Evolutionary conservation across 2,888 invertebrate species (phyloP).

Genomic region (Spisula solida): DNA sequence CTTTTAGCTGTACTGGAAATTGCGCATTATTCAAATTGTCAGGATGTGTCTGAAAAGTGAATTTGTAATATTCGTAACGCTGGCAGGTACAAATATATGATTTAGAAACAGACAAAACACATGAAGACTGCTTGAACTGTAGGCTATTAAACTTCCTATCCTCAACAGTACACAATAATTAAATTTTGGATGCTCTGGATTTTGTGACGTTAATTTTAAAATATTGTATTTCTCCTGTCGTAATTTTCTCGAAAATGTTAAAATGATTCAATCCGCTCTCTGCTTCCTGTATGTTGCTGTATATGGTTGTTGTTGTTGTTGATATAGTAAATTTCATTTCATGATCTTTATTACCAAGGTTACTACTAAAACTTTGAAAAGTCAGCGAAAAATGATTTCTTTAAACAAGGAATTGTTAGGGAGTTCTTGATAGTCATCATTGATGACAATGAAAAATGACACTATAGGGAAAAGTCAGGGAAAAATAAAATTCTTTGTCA

Average conservation of each 20-base stretch:
- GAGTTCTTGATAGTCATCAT: no score
- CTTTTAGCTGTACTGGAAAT: constrained; percentile 15
- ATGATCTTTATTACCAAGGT: no score
- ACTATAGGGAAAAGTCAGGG: no score
- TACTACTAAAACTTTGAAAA: no score
- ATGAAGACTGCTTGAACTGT: background rate
- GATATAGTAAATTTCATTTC: no score
- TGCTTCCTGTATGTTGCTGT: no score
- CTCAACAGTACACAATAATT: background rate
- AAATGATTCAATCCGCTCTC: background rate
- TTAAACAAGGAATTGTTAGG: no score
- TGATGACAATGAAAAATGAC: no score
- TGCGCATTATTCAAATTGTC: constrained; percentile 17
- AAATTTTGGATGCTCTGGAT: background rate
- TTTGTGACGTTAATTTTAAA: background rate
- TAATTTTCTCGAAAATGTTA: constrained; percentile 5
- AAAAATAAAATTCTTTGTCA: no score
- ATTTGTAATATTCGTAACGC: background rate
- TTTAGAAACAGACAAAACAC: background rate
- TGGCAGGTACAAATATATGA: background rate
- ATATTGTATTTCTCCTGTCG: background rate
- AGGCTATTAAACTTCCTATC: background rate
- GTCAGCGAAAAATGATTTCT: no score
- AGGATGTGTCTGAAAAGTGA: background rate
- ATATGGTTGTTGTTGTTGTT: no score